These are phyloP conservation scores for Argentina silus DNA, from an alignment of 2,797 vertebrate genomes.

Conservation along the genomic window DNA sequence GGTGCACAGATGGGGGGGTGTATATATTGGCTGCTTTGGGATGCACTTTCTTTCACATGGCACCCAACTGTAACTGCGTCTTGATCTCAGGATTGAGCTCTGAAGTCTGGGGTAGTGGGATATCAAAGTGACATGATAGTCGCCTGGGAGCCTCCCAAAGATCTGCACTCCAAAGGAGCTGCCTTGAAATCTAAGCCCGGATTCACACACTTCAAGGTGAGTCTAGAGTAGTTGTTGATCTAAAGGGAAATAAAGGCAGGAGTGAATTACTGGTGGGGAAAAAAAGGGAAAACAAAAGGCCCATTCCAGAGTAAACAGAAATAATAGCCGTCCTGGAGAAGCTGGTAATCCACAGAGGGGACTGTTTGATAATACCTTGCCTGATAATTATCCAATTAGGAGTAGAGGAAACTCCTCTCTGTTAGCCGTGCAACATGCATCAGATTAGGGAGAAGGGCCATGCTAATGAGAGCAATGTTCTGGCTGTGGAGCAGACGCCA, in stretches of 20 bases:
- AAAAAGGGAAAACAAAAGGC: neutral
- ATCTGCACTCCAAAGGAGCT: neutral
- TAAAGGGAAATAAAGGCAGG: neutral
- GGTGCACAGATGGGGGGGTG: neutral
- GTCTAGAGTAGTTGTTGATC: neutral
- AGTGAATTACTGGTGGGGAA: neutral
- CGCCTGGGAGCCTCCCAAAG: neutral
- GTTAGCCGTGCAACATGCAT: neutral
- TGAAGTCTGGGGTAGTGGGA: neutral
- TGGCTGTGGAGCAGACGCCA: slow-evolving; percentile 12
- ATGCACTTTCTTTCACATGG: neutral
- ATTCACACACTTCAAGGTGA: neutral
- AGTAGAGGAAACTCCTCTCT: neutral
- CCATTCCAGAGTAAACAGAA: neutral
- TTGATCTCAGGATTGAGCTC: neutral
- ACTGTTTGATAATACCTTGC: neutral
- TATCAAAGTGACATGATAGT: neutral
- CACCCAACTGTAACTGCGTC: neutral
- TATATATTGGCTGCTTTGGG: neutral
- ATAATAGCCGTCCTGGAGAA: neutral
- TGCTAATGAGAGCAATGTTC: slow-evolving; percentile 5
- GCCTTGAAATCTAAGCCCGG: neutral
- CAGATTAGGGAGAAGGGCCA: neutral
- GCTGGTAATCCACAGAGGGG: neutral
- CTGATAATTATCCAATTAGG: slow-evolving; percentile 9